These are phyloP conservation scores for Microtus obscurus DNA, from an alignment of 2,797 vertebrate genomes.

Conservation along the genomic window DNA sequence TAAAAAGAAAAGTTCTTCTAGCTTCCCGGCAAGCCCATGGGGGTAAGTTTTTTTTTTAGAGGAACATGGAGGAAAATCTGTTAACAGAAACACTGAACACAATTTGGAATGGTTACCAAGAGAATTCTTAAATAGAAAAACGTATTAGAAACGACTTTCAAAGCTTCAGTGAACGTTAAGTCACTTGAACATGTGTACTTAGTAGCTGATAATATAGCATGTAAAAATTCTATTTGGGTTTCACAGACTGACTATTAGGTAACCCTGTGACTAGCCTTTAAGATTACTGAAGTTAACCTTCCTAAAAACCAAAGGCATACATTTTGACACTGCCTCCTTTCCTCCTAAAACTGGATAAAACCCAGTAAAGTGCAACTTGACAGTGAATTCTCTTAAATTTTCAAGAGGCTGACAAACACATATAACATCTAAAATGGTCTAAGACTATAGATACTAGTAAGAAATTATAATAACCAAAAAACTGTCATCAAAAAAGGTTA, in stretches of 20 bases:
- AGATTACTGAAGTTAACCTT: conserved; percentile 72
- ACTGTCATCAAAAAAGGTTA: conserved; percentile 64
- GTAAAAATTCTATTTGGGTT: conserved; percentile 72
- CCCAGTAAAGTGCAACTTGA: conserved; percentile 84
- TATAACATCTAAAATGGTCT: conserved; percentile 72
- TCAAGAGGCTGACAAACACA: conserved; percentile 80
- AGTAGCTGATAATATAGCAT: conserved; percentile 22
- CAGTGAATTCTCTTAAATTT: conserved; percentile 80
- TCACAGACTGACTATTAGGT: conserved; percentile 67
- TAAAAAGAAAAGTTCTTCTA: conserved; percentile 52
- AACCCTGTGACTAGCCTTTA: conserved; percentile 65
- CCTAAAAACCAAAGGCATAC: conserved; percentile 67
- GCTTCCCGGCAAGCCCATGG: conserved; percentile 53
- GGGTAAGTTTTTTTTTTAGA: conserved; percentile 61
- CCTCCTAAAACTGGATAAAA: conserved; percentile 79
- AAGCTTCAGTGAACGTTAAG: conserved; percentile 48
- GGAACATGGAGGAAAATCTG: conserved; percentile 52
- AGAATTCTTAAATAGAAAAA: conserved; percentile 69
- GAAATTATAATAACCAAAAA: conserved; percentile 73
- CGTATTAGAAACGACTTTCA: conserved; percentile 58
- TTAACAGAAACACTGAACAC: conserved; percentile 63
- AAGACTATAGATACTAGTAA: conserved; percentile 68
- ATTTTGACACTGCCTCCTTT: conserved; percentile 75
- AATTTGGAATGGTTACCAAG: conserved; percentile 65
- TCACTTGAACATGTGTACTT: conserved; percentile 63